Evolutionary conservation across 2,113 vertebrate genomes (phyloP).

Genomic region (Mirza zaza): DNA sequence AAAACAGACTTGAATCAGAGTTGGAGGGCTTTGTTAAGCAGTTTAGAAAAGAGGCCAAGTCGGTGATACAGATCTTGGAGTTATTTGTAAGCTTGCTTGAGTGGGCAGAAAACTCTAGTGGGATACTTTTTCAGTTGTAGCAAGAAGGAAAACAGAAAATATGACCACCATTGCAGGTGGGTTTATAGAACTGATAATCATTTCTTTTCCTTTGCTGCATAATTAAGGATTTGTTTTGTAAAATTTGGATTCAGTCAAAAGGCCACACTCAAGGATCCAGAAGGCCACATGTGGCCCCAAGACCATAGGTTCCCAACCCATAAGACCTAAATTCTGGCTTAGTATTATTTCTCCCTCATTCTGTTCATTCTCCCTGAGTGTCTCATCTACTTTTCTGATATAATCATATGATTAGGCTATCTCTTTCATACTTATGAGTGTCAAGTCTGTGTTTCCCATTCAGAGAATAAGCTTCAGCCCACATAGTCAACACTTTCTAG

Average conservation of each 20-base stretch:
- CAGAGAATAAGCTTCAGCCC: not conserved
- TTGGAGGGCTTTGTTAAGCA: not conserved
- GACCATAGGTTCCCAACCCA: too few species aligned
- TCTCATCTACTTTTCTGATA: not conserved
- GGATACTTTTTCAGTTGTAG: not conserved
- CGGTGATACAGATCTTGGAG: not conserved
- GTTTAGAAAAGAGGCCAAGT: not conserved
- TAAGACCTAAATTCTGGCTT: not conserved
- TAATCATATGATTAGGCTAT: not conserved
- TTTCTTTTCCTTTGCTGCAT: not conserved
- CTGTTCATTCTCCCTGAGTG: not conserved
- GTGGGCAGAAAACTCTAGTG: not conserved
- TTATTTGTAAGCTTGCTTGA: not conserved
- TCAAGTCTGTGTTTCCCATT: not conserved
- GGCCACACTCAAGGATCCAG: too few species aligned
- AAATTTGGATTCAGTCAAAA: too few species aligned
- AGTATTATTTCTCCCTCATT: not conserved
- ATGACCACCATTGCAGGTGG: not conserved
- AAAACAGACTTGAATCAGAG: not conserved
- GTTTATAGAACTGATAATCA: not conserved
- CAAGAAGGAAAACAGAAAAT: not conserved
- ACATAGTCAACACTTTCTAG: not conserved
- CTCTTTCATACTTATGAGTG: not conserved
- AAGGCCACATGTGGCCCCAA: too few species aligned
- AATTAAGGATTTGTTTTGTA: too few species aligned